Evolutionary conservation across 2,113 vertebrate species (phyloP).

Genomic region (Pteronura brasiliensis): DNA sequence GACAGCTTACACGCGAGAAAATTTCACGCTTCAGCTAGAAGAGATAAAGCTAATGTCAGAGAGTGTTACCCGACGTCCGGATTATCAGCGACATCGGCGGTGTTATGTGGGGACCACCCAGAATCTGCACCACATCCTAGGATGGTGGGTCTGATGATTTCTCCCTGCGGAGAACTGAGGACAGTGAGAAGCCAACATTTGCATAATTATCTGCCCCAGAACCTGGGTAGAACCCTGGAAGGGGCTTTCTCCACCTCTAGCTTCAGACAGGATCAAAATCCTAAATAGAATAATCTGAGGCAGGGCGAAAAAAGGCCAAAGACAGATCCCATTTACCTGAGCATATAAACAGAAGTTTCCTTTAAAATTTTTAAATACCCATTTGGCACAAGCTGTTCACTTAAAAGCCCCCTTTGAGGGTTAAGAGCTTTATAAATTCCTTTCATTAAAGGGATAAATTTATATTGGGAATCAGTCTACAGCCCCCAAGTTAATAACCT

Average conservation of each 20-base stretch:
- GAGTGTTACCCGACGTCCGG: not conserved
- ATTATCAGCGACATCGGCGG: accelerated
- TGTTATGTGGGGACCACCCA: not conserved
- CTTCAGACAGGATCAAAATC: not conserved
- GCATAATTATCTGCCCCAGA: no score
- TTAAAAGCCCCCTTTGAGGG: not conserved
- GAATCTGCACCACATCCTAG: not conserved
- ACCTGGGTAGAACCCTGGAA: not conserved
- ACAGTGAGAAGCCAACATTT: accelerated
- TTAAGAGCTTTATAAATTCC: not conserved
- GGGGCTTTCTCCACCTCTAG: not conserved
- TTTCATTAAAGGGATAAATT: not conserved
- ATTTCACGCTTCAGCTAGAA: not conserved
- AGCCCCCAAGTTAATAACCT: not conserved
- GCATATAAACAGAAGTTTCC: not conserved
- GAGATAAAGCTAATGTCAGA: not conserved
- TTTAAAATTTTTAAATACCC: not conserved
- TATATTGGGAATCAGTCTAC: not conserved
- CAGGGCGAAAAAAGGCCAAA: not conserved
- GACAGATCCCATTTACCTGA: not conserved
- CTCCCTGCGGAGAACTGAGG: not conserved
- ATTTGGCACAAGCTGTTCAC: not conserved
- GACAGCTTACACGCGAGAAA: accelerated
- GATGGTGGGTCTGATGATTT: not conserved
- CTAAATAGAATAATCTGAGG: not conserved